Base-by-base conservation (phyloP, 2,797 vertebrate species). In the Brotula barbata region DNA sequence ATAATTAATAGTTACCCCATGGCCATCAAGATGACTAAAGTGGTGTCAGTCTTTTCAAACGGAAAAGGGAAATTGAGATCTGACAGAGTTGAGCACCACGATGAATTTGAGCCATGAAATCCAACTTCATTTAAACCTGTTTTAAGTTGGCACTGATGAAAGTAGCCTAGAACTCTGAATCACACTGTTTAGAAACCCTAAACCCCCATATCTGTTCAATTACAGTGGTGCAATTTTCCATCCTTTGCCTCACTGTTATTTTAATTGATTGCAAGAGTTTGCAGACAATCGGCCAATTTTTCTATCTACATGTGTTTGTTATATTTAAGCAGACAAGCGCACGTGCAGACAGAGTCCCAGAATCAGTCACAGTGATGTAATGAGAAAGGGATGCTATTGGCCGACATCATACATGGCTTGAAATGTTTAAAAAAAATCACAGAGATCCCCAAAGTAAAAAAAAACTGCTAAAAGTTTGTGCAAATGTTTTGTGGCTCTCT, bases 151-250 rank as follows among this genome's bases (percentile, higher is more conserved):
- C 22, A 2, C 41, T 44, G 70, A 64, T 68, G 51, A 70, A 75
- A 65, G 48, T 33, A 59, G 15, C 49, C 23, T 49, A 65, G 52
- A 37, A 39, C 22, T 43, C 64, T 65, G 50, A 77, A 75, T 82
- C 66, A 71, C 39, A 25, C 64, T 84, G 72, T 82, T 82, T 75
- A 73, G 73, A 81, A 81, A 85, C 59, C 37, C 14, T 25, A 52
- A 81, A 22, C 11, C 56, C 22, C 46, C 47, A 46, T 74, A 64
- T 74, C 64, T 65, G 41, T 63, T 56, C 46, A 66, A 57, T 83
- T 48, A 49, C 71, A 74, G 37, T 34, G 16, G 58, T 44, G 55
- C 37, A 41, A 45, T 61, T 75, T 75, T 77, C 68, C 73, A 55
- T 66, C 50, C 57, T 49, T 45, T 36, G 55, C 58, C 33, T 58